phyloP scores from a whole-genome alignment of 2,797 vertebrate species.

The Tadarida brasiliensis region DNA sequence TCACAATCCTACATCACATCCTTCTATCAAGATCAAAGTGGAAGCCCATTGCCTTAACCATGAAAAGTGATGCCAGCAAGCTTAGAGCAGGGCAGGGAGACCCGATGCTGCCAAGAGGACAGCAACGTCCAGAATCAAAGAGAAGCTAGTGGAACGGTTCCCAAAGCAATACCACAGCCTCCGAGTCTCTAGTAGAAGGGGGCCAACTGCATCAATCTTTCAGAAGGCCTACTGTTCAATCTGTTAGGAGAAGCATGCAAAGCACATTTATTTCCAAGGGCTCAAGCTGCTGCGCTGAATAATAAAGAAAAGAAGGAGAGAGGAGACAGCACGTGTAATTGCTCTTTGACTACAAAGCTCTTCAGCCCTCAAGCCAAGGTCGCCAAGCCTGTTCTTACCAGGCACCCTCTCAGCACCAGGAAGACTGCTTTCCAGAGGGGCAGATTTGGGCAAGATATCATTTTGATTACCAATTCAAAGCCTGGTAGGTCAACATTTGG shows the following conservation, averaged over 20 bases:
- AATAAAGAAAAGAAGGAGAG: background rate
- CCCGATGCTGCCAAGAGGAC: background rate
- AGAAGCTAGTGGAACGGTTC: constrained; percentile 1
- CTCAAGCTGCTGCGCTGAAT: background rate
- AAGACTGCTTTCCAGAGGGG: background rate
- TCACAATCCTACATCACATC: background rate
- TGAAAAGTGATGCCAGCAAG: background rate
- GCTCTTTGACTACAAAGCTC: background rate
- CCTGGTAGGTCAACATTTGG: background rate
- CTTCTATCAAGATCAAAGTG: constrained; percentile 23
- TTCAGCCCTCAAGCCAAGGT: background rate
- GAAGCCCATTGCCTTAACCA: background rate
- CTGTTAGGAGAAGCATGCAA: constrained; percentile 42
- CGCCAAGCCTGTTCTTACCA: background rate
- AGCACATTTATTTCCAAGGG: constrained; percentile 17
- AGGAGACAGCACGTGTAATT: background rate
- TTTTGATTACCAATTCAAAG: background rate
- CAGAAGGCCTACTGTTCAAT: constrained; percentile 40
- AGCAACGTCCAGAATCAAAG: constrained; percentile 31
- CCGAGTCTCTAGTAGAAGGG: background rate
- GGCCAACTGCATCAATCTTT: constrained; percentile 48
- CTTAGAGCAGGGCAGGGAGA: background rate
- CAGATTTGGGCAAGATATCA: background rate
- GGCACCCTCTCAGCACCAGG: background rate
- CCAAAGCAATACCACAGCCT: background rate